Evolutionary conservation across 2,888 invertebrate species (phyloP).

Genomic region (Tenthredo distinguenda): DNA sequence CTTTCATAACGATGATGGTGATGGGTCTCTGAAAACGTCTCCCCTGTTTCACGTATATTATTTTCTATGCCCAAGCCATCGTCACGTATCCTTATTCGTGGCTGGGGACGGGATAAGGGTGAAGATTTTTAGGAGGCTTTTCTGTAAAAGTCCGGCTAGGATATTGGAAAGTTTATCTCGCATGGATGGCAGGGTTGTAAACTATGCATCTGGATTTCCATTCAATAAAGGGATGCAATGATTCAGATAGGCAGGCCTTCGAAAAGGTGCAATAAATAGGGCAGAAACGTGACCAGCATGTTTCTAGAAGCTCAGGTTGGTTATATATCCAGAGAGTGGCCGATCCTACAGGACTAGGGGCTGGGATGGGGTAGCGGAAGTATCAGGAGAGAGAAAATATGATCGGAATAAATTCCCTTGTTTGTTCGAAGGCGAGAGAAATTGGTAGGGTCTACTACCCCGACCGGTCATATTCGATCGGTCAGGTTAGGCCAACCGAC

Average conservation of each 20-base stretch:
- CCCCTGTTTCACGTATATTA: not conserved
- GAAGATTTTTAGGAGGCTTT: not conserved
- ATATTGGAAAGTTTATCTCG: constrained; percentile 71
- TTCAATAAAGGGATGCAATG: constrained; percentile 73
- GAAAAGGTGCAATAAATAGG: constrained; percentile 73
- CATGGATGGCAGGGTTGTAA: constrained; percentile 55
- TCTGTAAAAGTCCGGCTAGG: constrained; percentile 56
- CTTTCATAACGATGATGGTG: not conserved
- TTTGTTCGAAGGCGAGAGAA: constrained; percentile 48
- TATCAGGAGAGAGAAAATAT: constrained; percentile 54
- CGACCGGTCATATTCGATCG: constrained; percentile 41
- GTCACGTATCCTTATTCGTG: not conserved
- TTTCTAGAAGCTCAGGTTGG: constrained; percentile 29
- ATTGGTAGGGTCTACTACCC: constrained; percentile 24
- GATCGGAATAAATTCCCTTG: constrained; percentile 48
- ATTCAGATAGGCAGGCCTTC: constrained; percentile 68
- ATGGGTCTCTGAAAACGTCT: not conserved
- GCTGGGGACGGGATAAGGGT: not conserved
- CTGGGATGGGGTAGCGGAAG: constrained; percentile 18
- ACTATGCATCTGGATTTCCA: constrained; percentile 66
- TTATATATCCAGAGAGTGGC: constrained; percentile 2
- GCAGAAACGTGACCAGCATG: constrained; percentile 71
- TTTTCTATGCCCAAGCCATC: not conserved
- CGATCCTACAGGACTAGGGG: constrained; percentile 46
- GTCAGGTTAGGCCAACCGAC: constrained; percentile 16